Base-by-base conservation (phyloP, 2,888 invertebrate species). In the Caenorhabditis macrosperma region DNA sequence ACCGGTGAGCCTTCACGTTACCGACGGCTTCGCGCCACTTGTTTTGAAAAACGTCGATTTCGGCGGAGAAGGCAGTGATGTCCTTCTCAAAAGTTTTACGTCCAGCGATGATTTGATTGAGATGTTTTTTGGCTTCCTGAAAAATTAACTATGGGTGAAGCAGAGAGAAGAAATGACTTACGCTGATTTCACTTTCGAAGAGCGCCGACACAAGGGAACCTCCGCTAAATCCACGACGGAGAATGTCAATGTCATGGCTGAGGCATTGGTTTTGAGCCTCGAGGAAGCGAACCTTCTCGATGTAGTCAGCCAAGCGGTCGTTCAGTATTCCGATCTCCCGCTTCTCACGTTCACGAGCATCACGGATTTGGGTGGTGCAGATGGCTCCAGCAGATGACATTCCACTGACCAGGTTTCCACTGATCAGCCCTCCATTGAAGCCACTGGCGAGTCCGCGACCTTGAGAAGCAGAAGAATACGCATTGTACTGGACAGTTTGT, bases 291-390 rank as follows among this genome's bases (percentile, higher is more conserved):
- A 91, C 90, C 89, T 92, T 92, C 89, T 92, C 92, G 82, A 92
- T 92, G 89, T 92, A 93, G 88, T 88, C 91, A 69, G 92, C 92
- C 72, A 92, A 91, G 66, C 92, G 89, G 86, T 92, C 92, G 88
- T 93, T 93, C 82, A 93, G 86, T 75, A 92, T 91, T 84, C 91
- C 91, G 91, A 93, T 91, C 82, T 92, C 92, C 86, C 91, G 91
- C 91, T 93, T 93, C 88, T 92, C 92, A 76, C 89, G 89, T 69
- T 91, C 92, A 54, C 92, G 88, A 61, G 87, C 85, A 66, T 89
- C 89, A 71, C 90, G 88, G 78, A 92, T 91, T 44, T 63, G 63
- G n/a, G 60, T 55, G 24, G 79, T 79, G 74, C 79, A 79, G 28
- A 79, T 79, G 15, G 68, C 68, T 54, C 74, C 79, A 28, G 78